Conservation (phyloP, 2,113 vertebrate species). For the Cephalopterus ornatus region DNA sequence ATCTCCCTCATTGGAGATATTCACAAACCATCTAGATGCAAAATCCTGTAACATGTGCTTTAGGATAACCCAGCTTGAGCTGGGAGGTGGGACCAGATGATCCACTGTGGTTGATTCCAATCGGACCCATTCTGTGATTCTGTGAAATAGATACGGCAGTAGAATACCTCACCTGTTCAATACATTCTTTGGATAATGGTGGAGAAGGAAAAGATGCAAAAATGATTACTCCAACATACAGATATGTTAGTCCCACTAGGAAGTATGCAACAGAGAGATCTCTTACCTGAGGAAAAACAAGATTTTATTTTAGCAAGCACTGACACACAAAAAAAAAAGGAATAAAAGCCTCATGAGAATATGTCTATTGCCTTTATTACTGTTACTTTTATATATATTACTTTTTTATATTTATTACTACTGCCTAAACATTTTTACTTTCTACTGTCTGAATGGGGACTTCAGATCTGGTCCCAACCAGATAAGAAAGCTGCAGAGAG, state of each 20-base stretch:
- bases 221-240: slow-evolving; percentile 91
- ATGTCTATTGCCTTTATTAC: neutral
- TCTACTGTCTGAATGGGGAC: neutral
- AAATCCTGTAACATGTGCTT: neutral
- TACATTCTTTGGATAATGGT: slow-evolving; percentile 90
- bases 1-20: neutral
- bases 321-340: neutral
- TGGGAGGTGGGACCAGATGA: neutral
- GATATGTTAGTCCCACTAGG: slow-evolving; percentile 90
- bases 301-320: neutral
- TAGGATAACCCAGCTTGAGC: neutral
- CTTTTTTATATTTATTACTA: neutral
- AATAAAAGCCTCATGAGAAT: neutral
- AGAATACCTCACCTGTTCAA: slow-evolving; percentile 84
- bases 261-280: slow-evolving; percentile 94
- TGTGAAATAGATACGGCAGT: neutral
- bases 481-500: neutral
- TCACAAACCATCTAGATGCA: neutral
- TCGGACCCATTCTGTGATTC: neutral
- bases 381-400: neutral
- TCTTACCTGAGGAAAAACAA: slow-evolving; percentile 80
- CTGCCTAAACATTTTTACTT: neutral
- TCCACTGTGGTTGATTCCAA: no score
- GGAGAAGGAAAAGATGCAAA: slow-evolving; percentile 94
- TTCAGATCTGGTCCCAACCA: neutral